Conservation (phyloP, 2,888 invertebrate species). For the Synergus japonicus region DNA sequence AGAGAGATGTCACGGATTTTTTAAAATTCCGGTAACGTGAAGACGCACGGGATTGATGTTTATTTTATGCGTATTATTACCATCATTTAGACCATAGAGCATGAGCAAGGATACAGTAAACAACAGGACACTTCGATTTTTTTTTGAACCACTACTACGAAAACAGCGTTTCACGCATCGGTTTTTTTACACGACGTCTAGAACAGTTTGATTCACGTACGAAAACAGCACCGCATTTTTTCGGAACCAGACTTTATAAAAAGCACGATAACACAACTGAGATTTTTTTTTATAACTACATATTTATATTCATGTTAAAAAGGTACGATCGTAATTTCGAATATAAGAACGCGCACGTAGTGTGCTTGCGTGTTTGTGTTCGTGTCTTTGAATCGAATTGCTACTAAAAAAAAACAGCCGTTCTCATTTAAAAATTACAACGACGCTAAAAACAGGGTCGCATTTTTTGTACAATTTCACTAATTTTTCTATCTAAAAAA, state of each 20-base stretch:
- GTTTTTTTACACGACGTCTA: conserved; percentile 46
- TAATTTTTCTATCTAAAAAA: conserved; percentile 15
- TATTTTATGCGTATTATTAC: conserved; percentile 24
- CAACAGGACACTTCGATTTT: conserved; percentile 41
- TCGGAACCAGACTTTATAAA: conserved; percentile 32
- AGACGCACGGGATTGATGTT: not conserved
- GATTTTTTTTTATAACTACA: conserved; percentile 35
- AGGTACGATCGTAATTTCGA: conserved; percentile 52
- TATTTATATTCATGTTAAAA: conserved; percentile 56
- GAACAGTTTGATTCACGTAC: conserved; percentile 44
- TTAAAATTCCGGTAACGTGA: conserved; percentile 6
- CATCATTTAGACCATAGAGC: conserved; percentile 41
- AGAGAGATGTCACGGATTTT: not conserved
- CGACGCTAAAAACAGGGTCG: not conserved
- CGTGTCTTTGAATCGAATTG: conserved; percentile 26
- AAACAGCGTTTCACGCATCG: conserved; percentile 55
- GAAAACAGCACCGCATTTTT: conserved; percentile 42
- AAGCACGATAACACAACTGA: conserved; percentile 40
- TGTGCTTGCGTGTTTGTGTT: conserved; percentile 12
- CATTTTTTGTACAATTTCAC: conserved; percentile 44
- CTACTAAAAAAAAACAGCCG: conserved; percentile 24
- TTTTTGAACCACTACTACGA: conserved; percentile 52
- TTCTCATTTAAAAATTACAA: not conserved
- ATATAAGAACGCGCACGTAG: conserved; percentile 40
- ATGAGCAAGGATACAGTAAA: conserved; percentile 42